Evolutionary conservation across 2,888 invertebrate genomes (phyloP).

Genomic region (Zygaena filipendulae): DNA sequence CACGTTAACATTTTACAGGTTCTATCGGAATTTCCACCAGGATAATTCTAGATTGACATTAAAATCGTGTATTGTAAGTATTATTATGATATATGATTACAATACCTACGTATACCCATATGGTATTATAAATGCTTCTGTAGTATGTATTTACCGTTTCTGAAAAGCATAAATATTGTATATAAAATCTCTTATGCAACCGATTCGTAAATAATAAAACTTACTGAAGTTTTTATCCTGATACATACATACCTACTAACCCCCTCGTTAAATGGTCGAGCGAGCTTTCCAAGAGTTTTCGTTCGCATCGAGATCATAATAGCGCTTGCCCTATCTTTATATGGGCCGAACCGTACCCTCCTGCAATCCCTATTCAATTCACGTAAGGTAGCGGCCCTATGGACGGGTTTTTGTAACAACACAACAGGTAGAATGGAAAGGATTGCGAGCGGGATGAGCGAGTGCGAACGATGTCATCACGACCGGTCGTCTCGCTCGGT

Average conservation of each 20-base stretch:
- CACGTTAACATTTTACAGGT: too few relatives aligned
- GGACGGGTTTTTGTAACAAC: slow-evolving; percentile 67
- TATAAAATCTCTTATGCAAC: slow-evolving; percentile 63
- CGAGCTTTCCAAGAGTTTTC: slow-evolving; percentile 37
- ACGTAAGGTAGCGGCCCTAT: slow-evolving; percentile 68
- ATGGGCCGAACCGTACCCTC: slow-evolving; percentile 65
- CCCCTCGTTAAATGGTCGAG: slow-evolving; percentile 51
- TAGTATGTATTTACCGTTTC: too few relatives aligned
- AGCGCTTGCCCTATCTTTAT: slow-evolving; percentile 64
- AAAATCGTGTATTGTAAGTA: too few relatives aligned
- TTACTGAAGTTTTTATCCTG: slow-evolving; percentile 40
- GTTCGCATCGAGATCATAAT: slow-evolving; percentile 38
- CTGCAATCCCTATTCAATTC: slow-evolving; percentile 65
- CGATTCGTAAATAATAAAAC: slow-evolving; percentile 46
- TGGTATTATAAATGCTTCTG: too few relatives aligned
- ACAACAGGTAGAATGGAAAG: slow-evolving; percentile 69
- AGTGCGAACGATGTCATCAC: slow-evolving; percentile 36
- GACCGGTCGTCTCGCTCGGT: slow-evolving; percentile 35
- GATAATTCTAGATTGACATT: too few relatives aligned
- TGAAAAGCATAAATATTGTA: too few relatives aligned
- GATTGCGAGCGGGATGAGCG: slow-evolving; percentile 57
- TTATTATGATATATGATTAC: too few relatives aligned
- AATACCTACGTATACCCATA: too few relatives aligned
- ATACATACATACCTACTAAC: too few relatives aligned
- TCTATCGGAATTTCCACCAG: too few relatives aligned